Evolutionary conservation across 30 jellyfish, hydroid and myxozoan species (phyloP).

Genomic region (Hydractinia echinata): DNA sequence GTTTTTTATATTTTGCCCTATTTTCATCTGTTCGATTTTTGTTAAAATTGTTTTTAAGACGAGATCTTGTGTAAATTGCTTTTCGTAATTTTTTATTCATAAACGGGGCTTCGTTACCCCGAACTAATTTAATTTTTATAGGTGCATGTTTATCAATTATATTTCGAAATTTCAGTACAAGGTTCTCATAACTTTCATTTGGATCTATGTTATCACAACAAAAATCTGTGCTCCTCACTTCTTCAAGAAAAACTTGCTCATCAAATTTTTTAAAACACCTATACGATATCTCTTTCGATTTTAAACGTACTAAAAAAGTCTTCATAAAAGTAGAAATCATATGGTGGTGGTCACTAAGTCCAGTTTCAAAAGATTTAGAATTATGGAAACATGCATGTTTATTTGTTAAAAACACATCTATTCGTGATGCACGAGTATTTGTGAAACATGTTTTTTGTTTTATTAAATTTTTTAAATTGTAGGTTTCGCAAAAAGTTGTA

Average conservation of each 20-base stretch:
- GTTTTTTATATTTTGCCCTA: conserved; percentile 17
- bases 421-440: too few species aligned
- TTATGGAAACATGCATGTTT: too few species aligned
- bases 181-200: conserved; percentile 8
- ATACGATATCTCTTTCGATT: conserved; percentile 1
- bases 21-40: conserved; percentile 24
- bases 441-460: too few species aligned
- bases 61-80: conserved; percentile 32
- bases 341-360: background rate
- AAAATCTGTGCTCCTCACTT: conserved; percentile 11
- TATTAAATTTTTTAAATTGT: too few species aligned
- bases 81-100: conserved; percentile 16
- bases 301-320: conserved; percentile 9
- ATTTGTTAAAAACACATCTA: too few species aligned
- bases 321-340: conserved; percentile 34
- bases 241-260: conserved; percentile 8
- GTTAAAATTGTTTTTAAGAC: conserved; percentile 24
- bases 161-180: background rate
- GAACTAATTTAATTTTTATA: conserved; percentile 5
- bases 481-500: too few species aligned
- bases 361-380: too few species aligned
- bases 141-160: conserved; percentile 35
- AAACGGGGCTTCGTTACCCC: conserved; percentile 38
- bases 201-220: background rate
- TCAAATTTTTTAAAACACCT: conserved; percentile 1